Evolutionary conservation across 2,797 vertebrate species (phyloP).

Genomic region (Onychomys torridus): DNA sequence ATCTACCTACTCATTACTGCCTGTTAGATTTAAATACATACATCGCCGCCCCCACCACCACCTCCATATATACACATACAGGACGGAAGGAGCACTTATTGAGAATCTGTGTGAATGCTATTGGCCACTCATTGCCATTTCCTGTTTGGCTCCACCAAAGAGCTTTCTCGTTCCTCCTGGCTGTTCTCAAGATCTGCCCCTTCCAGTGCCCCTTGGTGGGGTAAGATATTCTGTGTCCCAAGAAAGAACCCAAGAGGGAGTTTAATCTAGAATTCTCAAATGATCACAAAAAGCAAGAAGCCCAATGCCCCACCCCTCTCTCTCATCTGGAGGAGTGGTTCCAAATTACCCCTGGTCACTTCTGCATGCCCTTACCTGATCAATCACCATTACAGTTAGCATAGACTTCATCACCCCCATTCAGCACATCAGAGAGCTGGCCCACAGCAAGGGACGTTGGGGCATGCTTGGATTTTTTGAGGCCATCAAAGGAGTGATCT

Average conservation of each 20-base stretch:
- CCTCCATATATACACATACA: neutral
- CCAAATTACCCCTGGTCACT: neutral
- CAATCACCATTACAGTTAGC: constrained; percentile 89
- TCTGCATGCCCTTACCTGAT: constrained; percentile 84
- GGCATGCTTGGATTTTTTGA: constrained; percentile 88
- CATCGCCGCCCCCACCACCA: neutral
- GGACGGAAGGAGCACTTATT: neutral
- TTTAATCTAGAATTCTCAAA: neutral
- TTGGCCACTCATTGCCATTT: neutral
- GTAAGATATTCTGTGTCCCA: neutral
- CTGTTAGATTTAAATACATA: constrained; percentile 8
- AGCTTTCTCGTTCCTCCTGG: neutral
- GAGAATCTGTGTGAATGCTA: neutral
- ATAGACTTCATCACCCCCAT: constrained; percentile 91
- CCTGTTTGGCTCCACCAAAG: neutral
- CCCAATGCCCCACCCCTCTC: too few species aligned
- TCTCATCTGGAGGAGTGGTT: neutral
- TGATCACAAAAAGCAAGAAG: neutral
- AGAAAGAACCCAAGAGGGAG: neutral
- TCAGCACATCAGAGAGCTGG: constrained; percentile 90
- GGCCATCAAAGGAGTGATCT: constrained; percentile 89
- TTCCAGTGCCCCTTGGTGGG: accelerated
- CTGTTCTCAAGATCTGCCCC: neutral
- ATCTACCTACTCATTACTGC: neutral
- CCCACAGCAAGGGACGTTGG: constrained; percentile 88